Base-by-base conservation (phyloP, 2,113 vertebrate genomes). In the Etheostoma cragini region DNA sequence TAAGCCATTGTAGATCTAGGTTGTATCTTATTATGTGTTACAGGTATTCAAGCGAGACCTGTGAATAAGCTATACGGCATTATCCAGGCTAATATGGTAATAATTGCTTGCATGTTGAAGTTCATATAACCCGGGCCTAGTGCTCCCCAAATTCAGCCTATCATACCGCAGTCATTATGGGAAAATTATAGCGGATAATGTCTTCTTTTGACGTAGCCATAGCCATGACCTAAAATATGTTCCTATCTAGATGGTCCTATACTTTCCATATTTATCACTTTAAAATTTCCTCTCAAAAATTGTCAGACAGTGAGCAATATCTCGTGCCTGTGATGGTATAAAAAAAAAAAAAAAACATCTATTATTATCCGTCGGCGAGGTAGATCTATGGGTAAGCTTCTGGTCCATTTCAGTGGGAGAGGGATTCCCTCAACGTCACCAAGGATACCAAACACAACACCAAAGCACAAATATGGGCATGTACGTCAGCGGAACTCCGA, bases 381-480 rank as follows among this genome's bases (percentile, higher is more conserved):
- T 30, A 30, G 3, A 30, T 30, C 30, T 30, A 3, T 30, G 30
- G 30, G 30, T 88, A 65, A 86, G 88, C 91, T 89, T 89, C 81
- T 92, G 88, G 88, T 89, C 87, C 88, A 74, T 94, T 94, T 94
- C 94, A 92, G 90, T 92, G 94, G 95, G 94, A 96, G 95, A 98
- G 97, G 98, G 98, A 98, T 95, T 98, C 98, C 98, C 97, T 98
- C 91, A 96, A 96, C 96, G 97, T 96, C 96, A 97, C 97, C 98
- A 97, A 97, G 97, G 98, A 97, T 96, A 98, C 97, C 96, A 97
- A 98, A 98, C 97, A 98, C 95, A 98, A 96, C 97, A 98, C 68
- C 45, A 84, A 92, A 87, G 65, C 84, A 93, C 92, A 95, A 94
- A 91, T 98, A 97, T 99, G 98, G 97, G 91, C 97, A 97, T 93